Conservation (phyloP, 2,888 invertebrate genomes). For the Limnephilus lunatus region DNA sequence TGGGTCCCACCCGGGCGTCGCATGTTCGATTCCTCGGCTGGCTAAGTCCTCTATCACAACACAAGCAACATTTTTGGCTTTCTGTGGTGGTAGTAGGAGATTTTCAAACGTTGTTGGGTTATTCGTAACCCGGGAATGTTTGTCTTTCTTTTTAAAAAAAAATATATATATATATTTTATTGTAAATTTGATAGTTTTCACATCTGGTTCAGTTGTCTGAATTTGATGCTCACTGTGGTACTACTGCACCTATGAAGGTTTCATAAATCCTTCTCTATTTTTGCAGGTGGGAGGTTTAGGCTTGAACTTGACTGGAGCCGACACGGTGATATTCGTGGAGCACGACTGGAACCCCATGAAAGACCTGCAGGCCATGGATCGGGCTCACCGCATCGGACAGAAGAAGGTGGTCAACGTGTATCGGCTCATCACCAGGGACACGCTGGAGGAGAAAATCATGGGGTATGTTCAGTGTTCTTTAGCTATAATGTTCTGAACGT, state of each 20-base stretch:
- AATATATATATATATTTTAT: no score
- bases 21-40: no score
- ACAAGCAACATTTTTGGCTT: no score
- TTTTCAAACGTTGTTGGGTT: no score
- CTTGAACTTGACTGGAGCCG: slow-evolving; percentile 97
- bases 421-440: slow-evolving; percentile 94
- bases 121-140: no score
- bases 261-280: not conserved
- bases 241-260: not conserved
- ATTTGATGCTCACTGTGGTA: no score
- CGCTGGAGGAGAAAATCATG: slow-evolving; percentile 99
- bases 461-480: slow-evolving; percentile 76
- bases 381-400: slow-evolving; percentile 99
- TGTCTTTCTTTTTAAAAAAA: no score
- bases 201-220: no score
- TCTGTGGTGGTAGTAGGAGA: no score
- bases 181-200: no score
- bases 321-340: slow-evolving; percentile 99
- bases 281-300: slow-evolving; percentile 92
- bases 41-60: no score
- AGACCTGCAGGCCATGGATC: slow-evolving; percentile 99
- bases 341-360: slow-evolving; percentile 99
- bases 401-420: slow-evolving; percentile 99
- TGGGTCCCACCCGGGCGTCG: no score
- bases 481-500: not conserved